Evolutionary conservation across 2,113 vertebrate genomes (phyloP).

Genomic region (Chaetorhynchus papuensis): DNA sequence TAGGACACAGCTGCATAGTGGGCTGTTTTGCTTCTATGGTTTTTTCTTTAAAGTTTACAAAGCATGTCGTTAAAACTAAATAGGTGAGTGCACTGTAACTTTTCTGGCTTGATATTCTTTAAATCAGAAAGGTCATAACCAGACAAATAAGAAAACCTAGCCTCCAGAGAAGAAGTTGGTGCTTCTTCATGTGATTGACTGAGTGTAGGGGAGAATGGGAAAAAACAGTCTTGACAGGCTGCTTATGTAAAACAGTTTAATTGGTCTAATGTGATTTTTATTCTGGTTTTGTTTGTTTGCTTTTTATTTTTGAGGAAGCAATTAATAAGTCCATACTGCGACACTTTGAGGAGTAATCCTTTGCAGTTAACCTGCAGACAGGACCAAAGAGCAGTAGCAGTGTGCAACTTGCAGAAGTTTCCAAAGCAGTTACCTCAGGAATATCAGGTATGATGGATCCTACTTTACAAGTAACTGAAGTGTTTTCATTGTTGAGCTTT

Average conservation of each 20-base stretch:
- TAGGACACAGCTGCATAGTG: neutral
- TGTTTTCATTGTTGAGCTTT: neutral
- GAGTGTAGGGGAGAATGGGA: neutral
- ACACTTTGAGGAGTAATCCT: slow-evolving; percentile 87
- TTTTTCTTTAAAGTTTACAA: neutral
- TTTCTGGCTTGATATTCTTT: neutral
- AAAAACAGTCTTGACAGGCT: neutral
- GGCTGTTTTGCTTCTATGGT: neutral
- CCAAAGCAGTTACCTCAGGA: slow-evolving; percentile 82
- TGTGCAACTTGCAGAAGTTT: slow-evolving; percentile 95
- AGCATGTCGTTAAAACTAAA: neutral
- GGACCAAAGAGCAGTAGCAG: slow-evolving; percentile 94
- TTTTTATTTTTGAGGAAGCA: slow-evolving; percentile 67
- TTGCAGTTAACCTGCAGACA: slow-evolving; percentile 93
- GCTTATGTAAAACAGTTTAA: neutral
- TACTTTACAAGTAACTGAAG: neutral
- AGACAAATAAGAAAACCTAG: neutral
- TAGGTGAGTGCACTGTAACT: neutral
- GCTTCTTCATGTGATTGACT: neutral
- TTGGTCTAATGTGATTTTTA: neutral
- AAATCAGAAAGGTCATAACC: neutral
- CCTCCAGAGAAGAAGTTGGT: neutral
- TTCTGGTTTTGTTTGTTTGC: neutral
- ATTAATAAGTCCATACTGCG: slow-evolving; percentile 83
- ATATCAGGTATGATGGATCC: slow-evolving; percentile 83